Conservation (phyloP, 2,888 invertebrate genomes). For the Temnothorax ravouxi region DNA sequence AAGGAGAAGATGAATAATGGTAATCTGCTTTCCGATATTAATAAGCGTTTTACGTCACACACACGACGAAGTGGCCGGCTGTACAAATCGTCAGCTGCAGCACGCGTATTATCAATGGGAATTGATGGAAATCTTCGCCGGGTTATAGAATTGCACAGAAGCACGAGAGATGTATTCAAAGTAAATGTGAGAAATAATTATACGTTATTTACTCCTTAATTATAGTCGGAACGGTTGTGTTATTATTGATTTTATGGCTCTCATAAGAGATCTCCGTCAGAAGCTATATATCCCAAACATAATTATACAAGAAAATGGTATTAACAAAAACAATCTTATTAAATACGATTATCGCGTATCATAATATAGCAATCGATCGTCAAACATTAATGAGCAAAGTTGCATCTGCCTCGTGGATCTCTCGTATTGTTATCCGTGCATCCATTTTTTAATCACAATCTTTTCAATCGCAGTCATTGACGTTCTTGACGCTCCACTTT, state of each 20-base stretch:
- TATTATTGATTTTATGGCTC: background rate
- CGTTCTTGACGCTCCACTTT: constrained; percentile 22
- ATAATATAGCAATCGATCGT: constrained; percentile 23
- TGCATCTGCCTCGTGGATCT: background rate
- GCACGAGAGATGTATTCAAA: constrained; percentile 1
- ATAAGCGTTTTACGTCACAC: constrained; percentile 42
- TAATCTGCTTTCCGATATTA: constrained; percentile 43
- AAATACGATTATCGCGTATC: background rate
- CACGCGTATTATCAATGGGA: constrained; percentile 19
- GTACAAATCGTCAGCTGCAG: constrained; percentile 12
- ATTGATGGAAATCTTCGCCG: no score
- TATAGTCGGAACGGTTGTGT: background rate
- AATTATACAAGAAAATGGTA: background rate
- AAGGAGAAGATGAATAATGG: constrained; percentile 35
- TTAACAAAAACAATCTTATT: constrained; percentile 17
- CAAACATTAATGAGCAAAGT: constrained; percentile 40
- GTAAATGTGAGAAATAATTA: constrained; percentile 16
- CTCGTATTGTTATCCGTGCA: constrained; percentile 2
- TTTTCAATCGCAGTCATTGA: constrained; percentile 28
- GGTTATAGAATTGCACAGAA: background rate
- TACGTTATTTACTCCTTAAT: background rate
- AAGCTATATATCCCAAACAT: background rate
- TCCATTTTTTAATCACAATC: constrained; percentile 18
- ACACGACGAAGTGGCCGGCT: background rate
- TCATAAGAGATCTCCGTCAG: background rate